Evolutionary conservation across 2,797 vertebrate genomes (phyloP).

Genomic region (Amblyraja radiata): DNA sequence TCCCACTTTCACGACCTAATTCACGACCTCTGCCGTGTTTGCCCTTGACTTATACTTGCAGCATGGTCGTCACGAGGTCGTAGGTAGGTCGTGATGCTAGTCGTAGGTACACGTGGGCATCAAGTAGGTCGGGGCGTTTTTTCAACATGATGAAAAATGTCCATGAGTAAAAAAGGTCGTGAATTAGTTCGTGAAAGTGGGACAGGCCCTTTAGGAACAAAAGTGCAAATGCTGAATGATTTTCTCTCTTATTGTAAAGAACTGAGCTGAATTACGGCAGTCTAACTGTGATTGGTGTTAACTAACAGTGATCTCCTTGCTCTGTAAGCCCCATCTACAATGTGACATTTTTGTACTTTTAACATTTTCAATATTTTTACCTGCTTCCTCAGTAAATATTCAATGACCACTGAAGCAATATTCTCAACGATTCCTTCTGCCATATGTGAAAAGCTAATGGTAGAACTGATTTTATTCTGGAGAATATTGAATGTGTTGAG

Average conservation of each 20-base stretch:
- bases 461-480: background rate
- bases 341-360: background rate
- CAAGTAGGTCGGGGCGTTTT: too few species aligned
- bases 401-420: background rate
- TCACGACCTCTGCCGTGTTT: too few species aligned
- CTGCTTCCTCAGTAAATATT: background rate
- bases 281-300: background rate
- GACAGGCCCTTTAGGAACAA: background rate
- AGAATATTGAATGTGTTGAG: background rate
- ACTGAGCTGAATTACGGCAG: background rate
- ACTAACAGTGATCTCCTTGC: background rate
- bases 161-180: too few species aligned
- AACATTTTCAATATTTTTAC: background rate
- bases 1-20: too few species aligned
- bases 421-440: too few species aligned
- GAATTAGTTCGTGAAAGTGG: too few species aligned
- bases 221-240: background rate
- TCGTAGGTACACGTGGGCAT: too few species aligned
- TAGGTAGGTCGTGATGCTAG: too few species aligned
- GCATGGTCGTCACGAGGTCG: too few species aligned
- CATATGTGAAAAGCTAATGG: background rate
- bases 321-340: background rate
- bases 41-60: too few species aligned
- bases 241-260: background rate
- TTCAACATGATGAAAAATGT: too few species aligned